Evolutionary conservation across 2,113 vertebrate genomes (phyloP), one percentile per base, ranked within the genome.

Genomic region (Peucedramus taeniatus): DNA sequence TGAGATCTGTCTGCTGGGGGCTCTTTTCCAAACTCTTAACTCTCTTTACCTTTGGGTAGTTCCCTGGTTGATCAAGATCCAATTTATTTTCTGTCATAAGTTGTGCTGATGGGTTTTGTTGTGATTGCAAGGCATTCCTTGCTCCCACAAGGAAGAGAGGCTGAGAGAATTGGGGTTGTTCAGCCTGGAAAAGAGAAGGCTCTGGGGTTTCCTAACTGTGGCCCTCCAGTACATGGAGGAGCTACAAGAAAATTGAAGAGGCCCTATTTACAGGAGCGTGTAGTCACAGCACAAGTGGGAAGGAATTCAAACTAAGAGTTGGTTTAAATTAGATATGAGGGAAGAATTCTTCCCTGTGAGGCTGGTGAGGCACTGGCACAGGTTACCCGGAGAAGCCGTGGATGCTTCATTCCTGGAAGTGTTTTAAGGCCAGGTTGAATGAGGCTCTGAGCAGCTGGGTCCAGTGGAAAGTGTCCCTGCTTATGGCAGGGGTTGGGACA

Each of bases 401-500:
- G 45, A 39, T 66, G 39, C 51, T 23, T 66, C 51, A 39, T 51
- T 50, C 45, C 51, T 75, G 77, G 13, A 44, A 51, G 23, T 30
- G 19, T 45, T 45, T 59, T 57, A 75, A 59, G 60, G 37, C 68
- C 27, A 33, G 35, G 28, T 1, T 51, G 33, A 72, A 23, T 0
- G 1, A 56, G 27, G 31, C 33, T 72, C 59, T 59, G 59, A 51
- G 37, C 10, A 74, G 5, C 22, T 13, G 51, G 28, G 7, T 51
- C 15, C 28, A 59, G 44, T 51, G 39, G 37, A 59, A 81, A 6
- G 7, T 45, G 10, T 59, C 11, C 18, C 39, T 82, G 68, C 23
- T 37, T 7, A 28, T 28, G 15, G 9, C 0, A 0, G 15, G 22
- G 10, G 10, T 1, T 51, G 15, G 23, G 45, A 89, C 33, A 39